These are phyloP conservation scores for Euplagia quadripunctaria DNA, from an alignment of 2,888 invertebrate species.

Conservation along the genomic window DNA sequence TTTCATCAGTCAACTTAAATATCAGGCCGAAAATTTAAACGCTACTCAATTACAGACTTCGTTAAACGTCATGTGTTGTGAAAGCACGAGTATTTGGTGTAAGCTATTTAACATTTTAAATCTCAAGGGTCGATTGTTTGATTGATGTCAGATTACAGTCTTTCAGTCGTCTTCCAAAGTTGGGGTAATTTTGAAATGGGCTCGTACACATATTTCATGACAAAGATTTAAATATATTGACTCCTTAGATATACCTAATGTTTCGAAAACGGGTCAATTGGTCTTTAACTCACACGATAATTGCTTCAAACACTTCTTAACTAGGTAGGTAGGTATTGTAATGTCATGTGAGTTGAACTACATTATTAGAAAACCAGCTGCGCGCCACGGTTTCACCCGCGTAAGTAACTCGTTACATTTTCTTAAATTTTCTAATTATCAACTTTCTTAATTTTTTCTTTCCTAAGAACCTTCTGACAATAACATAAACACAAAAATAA, in stretches of 20 bases:
- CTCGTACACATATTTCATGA: background rate
- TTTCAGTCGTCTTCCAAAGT: too few species aligned
- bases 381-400: too few species aligned
- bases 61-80: too few species aligned
- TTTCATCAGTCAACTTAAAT: too few species aligned
- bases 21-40: too few species aligned
- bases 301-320: background rate
- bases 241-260: background rate
- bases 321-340: background rate
- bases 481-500: too few species aligned
- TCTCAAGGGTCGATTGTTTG: background rate
- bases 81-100: too few species aligned
- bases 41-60: too few species aligned
- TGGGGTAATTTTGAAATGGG: background rate
- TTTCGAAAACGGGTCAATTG: background rate
- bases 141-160: background rate
- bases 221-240: background rate
- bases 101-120: background rate
- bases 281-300: constrained; percentile 1
- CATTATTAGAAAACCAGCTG: background rate
- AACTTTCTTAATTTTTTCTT: too few species aligned
- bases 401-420: too few species aligned
- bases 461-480: too few species aligned
- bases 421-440: too few species aligned
- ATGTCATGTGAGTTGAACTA: background rate